These are phyloP conservation scores for Sitta europaea DNA, from an alignment of 2,113 vertebrate species.

Conservation along the genomic window DNA sequence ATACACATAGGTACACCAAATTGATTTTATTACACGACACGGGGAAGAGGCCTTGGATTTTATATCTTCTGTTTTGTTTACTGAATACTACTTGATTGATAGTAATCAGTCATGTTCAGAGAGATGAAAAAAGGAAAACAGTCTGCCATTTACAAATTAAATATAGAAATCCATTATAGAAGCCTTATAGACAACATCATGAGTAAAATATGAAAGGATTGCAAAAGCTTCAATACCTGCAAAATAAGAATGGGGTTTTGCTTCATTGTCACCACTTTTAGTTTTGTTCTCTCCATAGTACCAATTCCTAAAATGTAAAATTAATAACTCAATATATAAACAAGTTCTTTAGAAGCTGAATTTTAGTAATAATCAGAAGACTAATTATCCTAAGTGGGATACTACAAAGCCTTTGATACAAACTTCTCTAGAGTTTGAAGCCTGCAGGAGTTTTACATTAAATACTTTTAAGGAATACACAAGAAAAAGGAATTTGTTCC, in stretches of 20 bases:
- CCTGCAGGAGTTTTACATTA: not conserved
- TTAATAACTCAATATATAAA: not conserved
- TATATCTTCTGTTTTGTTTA: not conserved
- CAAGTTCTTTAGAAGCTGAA: not conserved
- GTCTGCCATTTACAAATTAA: not conserved
- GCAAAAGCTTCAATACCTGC: slow-evolving; percentile 1
- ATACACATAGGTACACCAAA: not conserved
- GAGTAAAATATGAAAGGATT: not conserved
- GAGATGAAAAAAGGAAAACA: not conserved
- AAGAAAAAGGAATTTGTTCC: not conserved
- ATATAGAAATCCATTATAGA: not conserved
- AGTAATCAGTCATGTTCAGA: not conserved
- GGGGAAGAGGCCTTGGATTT: not conserved
- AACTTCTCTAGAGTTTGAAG: not conserved
- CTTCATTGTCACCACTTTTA: not conserved
- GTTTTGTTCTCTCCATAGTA: not conserved
- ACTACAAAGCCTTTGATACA: not conserved
- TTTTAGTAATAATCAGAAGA: not conserved
- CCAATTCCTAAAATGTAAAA: slow-evolving; percentile 45
- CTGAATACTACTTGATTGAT: not conserved
- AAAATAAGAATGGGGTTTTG: slow-evolving; percentile 11
- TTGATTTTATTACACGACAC: not conserved
- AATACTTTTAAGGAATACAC: not conserved
- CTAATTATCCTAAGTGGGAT: not conserved
- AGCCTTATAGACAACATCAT: not conserved